A percentile compares a stretch with the other conserved stretches of the same genome.
Evolutionary conservation across 1,140 invertebrate genomes (phyloP).

Genomic region (Papilio machaon): DNA sequence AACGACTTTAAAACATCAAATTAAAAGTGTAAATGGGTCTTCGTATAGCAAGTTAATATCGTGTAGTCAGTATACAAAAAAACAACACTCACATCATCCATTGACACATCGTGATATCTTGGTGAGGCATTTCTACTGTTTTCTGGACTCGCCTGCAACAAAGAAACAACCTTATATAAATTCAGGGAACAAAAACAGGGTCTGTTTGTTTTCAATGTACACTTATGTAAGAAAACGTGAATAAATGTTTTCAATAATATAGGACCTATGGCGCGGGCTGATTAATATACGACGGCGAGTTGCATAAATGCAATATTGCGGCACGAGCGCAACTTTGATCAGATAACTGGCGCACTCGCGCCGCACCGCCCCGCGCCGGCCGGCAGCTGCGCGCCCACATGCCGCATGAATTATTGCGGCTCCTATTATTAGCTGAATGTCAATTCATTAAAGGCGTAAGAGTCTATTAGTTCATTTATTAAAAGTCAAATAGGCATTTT

Average conservation of each 20-base stretch:
- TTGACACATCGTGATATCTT: conserved; percentile 76
- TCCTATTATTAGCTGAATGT: conserved; percentile 39
- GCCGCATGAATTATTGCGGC: conserved; percentile 24
- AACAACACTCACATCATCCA: conserved; percentile 74
- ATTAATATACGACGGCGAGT: conserved; percentile 35
- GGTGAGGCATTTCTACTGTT: conserved; percentile 79
- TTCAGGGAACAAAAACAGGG: neutral
- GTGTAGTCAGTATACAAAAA: neutral
- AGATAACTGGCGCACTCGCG: conserved; percentile 33
- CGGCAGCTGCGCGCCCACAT: conserved; percentile 36
- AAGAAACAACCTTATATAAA: conserved; percentile 44
- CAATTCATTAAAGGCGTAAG: conserved; percentile 29
- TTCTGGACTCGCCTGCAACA: conserved; percentile 79
- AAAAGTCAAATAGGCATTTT: conserved; percentile 3
- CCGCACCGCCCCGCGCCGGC: neutral
- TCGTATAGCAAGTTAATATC: neutral
- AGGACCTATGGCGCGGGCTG: conserved; percentile 15
- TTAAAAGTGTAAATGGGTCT: no score
- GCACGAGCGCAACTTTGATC: conserved; percentile 36
- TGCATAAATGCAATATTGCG: conserved; percentile 38
- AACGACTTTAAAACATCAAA: no score
- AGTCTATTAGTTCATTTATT: conserved; percentile 30
- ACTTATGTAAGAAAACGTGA: conserved; percentile 20
- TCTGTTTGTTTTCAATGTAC: conserved; percentile 24
- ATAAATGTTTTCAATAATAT: conserved; percentile 29